Evolutionary conservation across 2,797 vertebrate species (phyloP).

Genomic region (Taenioides sp.): DNA sequence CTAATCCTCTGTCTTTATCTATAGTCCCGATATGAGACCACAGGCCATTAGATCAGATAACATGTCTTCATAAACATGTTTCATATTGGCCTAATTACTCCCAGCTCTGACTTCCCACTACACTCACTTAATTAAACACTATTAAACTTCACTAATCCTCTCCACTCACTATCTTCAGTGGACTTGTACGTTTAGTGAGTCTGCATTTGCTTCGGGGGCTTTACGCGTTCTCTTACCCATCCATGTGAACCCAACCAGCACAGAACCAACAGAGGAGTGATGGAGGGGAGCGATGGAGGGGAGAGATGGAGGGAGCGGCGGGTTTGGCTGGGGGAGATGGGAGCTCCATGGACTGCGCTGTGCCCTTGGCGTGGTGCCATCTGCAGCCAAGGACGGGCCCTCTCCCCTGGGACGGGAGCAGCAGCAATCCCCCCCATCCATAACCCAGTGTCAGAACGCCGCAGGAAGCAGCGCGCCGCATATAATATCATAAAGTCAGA

Average conservation of each 20-base stretch:
- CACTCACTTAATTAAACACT: background rate
- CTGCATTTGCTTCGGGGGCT: background rate
- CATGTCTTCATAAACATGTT: background rate
- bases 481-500: background rate
- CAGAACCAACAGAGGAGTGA: background rate
- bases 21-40: background rate
- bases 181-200: background rate
- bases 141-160: background rate
- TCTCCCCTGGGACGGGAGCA: constrained; percentile 28
- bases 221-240: constrained; percentile 25
- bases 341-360: constrained; percentile 36
- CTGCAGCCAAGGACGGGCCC: constrained; percentile 51
- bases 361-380: constrained; percentile 48
- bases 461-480: constrained; percentile 12
- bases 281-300: too few relatives aligned
- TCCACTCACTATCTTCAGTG: background rate
- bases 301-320: too few relatives aligned
- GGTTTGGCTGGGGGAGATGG: background rate
- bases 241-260: constrained; percentile 18
- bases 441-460: constrained; percentile 38
- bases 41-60: background rate
- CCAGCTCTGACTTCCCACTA: background rate
- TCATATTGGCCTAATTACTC: background rate
- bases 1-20: background rate
- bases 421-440: constrained; percentile 33